Conservation (phyloP, 1,140 invertebrate genomes). For the Aphaenogaster ashmeadi region DNA sequence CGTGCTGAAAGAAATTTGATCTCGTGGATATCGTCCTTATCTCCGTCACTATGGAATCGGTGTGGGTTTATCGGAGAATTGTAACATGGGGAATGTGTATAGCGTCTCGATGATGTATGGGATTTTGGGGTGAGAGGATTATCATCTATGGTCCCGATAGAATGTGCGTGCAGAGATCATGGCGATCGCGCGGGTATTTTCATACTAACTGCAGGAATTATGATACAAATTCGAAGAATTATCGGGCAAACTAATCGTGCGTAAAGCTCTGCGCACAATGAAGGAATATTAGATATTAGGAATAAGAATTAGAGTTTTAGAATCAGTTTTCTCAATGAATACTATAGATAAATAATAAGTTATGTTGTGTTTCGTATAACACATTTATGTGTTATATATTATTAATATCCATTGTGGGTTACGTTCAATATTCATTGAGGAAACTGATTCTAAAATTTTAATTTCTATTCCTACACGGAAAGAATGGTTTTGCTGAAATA, state of each 20-base stretch:
- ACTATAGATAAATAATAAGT: too few species aligned
- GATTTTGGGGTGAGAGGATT: conserved; percentile 31
- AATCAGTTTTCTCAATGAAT: too few species aligned
- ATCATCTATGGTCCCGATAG: conserved; percentile 39
- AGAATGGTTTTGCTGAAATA: too few species aligned
- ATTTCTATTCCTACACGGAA: too few species aligned
- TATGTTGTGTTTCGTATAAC: too few species aligned
- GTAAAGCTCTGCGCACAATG: background rate
- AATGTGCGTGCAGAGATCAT: background rate
- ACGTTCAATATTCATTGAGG: too few species aligned
- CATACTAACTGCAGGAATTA: background rate
- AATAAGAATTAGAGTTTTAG: too few species aligned
- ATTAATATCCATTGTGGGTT: too few species aligned
- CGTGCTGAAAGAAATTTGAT: conserved; percentile 53
- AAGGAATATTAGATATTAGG: too few species aligned
- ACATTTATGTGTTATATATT: too few species aligned
- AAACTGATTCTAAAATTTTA: too few species aligned
- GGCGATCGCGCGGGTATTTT: conserved; percentile 6
- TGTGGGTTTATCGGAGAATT: conserved; percentile 32
- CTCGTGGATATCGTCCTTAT: conserved; percentile 48
- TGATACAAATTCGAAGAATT: conserved; percentile 29
- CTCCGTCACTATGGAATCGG: conserved; percentile 16
- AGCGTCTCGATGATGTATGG: conserved; percentile 41
- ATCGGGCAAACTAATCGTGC: background rate
- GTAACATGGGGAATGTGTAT: conserved; percentile 31